Base-by-base conservation (phyloP, 1,140 invertebrate species). In the Pseudomyrmex dendroicus region DNA sequence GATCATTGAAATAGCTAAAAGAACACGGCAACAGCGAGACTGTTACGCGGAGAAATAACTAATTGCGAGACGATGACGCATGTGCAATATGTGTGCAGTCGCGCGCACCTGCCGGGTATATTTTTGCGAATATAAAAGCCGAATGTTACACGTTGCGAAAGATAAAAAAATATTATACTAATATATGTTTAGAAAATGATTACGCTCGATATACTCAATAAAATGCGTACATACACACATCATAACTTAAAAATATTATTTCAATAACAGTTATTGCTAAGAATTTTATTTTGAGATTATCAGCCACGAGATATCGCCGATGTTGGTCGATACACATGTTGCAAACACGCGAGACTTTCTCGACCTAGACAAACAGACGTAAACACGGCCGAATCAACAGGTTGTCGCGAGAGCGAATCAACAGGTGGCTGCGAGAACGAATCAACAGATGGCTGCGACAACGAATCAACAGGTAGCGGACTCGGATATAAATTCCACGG, bases 1-100 rank as follows among this genome's bases (percentile, higher is more conserved):
- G 66, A 72, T 80, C 76, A 80, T 62, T 12, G 66, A 59, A 72
- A 72, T 57, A 22, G 56, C 76, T 80, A 50, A 70, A 80, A 80
- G 66, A 80, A 56, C 54, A 72, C 64, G 57, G 46, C 46, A 48
- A 67, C 17, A 44, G 48, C 62, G 48, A 59, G 25, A 70, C 54
- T 35, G 8, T 72, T 59, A 17, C 35, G 54, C 66, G n/a, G 64
- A 80, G 54, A 72, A 80, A 80, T 70, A 80, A 61, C 76, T 80
- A 80, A 80, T 80, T 80, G 48, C 22, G 54, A 12, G 54, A 59
- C 44, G 66, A 80, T 80, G 66, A 80, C 76, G 64, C 54, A 25
- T 59, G 54, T 72, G 20, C 44, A 72, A 25, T 59, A 52, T 72
- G 20, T 22, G 59, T 72, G 70, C 54, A 80, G 72, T 61, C 48